phyloP scores from a whole-genome alignment of 1,140 invertebrate genomes.

The Drosophila pallidifrons region DNA sequence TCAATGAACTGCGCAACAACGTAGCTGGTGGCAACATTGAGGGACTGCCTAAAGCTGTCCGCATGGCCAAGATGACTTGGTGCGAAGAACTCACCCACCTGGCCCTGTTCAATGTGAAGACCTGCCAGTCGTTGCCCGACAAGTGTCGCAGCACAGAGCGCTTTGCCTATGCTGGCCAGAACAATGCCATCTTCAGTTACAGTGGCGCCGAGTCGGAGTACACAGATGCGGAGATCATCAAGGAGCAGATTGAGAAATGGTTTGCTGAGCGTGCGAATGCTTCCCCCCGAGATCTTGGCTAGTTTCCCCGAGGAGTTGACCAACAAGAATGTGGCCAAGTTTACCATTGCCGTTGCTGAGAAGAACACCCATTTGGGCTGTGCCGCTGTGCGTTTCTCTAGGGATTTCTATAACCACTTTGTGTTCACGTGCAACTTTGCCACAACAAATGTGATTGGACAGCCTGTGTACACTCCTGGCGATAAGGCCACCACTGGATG shows the following conservation, averaged over 20 bases:
- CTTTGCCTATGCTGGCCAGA: constrained; percentile 72
- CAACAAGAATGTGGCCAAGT: constrained; percentile 59
- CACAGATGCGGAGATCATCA: constrained; percentile 63
- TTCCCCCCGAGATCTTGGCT: constrained; percentile 52
- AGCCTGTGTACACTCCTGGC: constrained; percentile 52
- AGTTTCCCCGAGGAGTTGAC: constrained; percentile 63
- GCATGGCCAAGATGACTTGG: constrained; percentile 76
- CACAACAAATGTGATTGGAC: constrained; percentile 43
- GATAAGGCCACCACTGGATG: constrained; percentile 43
- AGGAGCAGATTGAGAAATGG: constrained; percentile 74
- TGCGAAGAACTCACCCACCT: constrained; percentile 65
- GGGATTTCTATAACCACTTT: constrained; percentile 49
- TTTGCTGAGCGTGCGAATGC: constrained; percentile 58
- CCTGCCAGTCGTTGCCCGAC: constrained; percentile 62
- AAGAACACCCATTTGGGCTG: constrained; percentile 65
- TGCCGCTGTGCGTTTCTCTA: constrained; percentile 54
- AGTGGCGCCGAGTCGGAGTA: constrained; percentile 63
- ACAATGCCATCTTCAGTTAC: constrained; percentile 70
- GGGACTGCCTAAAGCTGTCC: constrained; percentile 52
- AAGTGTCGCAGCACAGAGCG: constrained; percentile 75
- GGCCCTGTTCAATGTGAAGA: constrained; percentile 58
- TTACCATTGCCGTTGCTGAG: constrained; percentile 50
- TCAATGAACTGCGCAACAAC: constrained; percentile 68
- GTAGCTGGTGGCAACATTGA: constrained; percentile 60
- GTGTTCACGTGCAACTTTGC: constrained; percentile 57